A percentile compares a stretch with the other conserved stretches of the same genome.
Conservation (phyloP, 2,888 invertebrate genomes). For the Synanthedon andrenaeformis region DNA sequence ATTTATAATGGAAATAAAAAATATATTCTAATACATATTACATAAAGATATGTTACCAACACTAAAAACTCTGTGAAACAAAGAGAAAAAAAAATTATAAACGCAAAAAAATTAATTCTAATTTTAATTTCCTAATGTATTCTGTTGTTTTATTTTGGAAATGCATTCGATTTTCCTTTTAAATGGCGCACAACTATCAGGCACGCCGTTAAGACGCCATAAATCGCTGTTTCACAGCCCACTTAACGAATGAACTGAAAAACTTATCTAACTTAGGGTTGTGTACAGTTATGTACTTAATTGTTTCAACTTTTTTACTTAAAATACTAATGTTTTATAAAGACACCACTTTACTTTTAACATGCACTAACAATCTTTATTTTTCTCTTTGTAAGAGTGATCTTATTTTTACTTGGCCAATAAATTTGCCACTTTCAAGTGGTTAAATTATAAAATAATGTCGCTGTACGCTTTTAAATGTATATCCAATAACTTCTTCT, state of each 20-base stretch:
- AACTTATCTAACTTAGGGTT: conserved; percentile 50
- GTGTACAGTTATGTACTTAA: conserved; percentile 21
- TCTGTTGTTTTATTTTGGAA: background rate
- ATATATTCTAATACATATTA: too few relatives aligned
- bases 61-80: background rate
- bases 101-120: background rate
- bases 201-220: conserved; percentile 36
- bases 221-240: conserved; percentile 55
- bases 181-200: conserved; percentile 40
- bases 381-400: too few relatives aligned
- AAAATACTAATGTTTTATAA: too few relatives aligned
- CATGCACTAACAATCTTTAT: too few relatives aligned
- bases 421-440: too few relatives aligned
- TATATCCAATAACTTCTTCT: too few relatives aligned
- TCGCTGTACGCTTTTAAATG: too few relatives aligned
- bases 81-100: background rate
- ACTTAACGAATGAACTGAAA: conserved; percentile 66
- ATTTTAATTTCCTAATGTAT: background rate
- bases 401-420: too few relatives aligned
- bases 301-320: conserved; percentile 3
- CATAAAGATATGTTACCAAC: too few relatives aligned
- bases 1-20: too few relatives aligned
- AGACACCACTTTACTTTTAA: too few relatives aligned
- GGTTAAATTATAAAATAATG: too few relatives aligned
- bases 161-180: conserved; percentile 3